phyloP scores from a whole-genome alignment of 1,140 invertebrate species.

The Charaxes varanes region DNA sequence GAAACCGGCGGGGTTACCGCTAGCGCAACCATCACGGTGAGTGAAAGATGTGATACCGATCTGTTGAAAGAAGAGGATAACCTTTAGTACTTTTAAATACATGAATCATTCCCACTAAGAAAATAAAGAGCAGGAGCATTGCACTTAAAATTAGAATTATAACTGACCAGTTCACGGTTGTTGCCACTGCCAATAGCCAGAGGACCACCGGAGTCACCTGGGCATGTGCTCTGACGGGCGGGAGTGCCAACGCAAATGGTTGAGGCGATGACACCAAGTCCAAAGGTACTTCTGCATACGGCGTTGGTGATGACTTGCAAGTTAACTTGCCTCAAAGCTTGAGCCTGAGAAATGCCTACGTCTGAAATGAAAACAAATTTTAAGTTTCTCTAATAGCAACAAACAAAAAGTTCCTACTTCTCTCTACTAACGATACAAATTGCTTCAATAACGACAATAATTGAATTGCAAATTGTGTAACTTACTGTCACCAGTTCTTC shows the following conservation, averaged over 20 bases:
- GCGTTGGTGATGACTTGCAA: slow-evolving; percentile 35
- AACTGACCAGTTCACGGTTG: slow-evolving; percentile 11
- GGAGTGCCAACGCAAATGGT: slow-evolving; percentile 2
- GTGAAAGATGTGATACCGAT: slow-evolving; percentile 22
- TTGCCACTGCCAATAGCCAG: slow-evolving; percentile 11
- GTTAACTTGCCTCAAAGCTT: slow-evolving; percentile 31
- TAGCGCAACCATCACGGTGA: slow-evolving; percentile 3
- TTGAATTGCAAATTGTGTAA: background rate
- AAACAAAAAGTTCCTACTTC: too few relatives aligned
- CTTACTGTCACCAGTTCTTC: slow-evolving; percentile 21
- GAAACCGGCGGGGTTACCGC: slow-evolving; percentile 19
- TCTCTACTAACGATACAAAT: too few relatives aligned
- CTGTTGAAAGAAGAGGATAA: slow-evolving; percentile 14
- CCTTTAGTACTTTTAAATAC: background rate
- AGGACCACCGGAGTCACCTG: slow-evolving; percentile 13
- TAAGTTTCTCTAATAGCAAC: too few relatives aligned
- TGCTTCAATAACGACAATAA: too few relatives aligned
- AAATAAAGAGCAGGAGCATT: background rate
- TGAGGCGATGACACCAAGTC: background rate
- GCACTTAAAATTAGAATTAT: background rate
- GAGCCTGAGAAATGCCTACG: slow-evolving; percentile 17
- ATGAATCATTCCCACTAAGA: background rate
- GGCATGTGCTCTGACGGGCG: slow-evolving; percentile 15
- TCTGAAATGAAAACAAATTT: slow-evolving; percentile 16
- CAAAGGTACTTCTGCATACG: slow-evolving; percentile 24